phyloP scores from a whole-genome alignment of 2,797 vertebrate species.

The Sciaenops ocellatus region DNA sequence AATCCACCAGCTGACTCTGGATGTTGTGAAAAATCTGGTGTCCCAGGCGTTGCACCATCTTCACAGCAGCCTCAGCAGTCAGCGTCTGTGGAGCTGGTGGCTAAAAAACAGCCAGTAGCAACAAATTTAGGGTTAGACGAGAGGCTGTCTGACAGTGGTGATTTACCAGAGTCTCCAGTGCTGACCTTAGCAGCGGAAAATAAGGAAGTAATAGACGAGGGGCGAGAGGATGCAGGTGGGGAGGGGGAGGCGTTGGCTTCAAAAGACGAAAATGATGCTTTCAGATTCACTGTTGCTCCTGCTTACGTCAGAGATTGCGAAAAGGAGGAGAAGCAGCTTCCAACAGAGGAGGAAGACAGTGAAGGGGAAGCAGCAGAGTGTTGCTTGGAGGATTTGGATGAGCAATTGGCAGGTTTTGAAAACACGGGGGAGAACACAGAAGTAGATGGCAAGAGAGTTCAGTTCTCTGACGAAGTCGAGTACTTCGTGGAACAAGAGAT shows the following conservation, averaged over 20 bases:
- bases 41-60: not conserved
- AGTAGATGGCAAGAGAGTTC: slow-evolving; percentile 51
- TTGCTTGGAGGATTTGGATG: not conserved
- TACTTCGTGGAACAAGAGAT: slow-evolving; percentile 44
- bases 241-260: slow-evolving; percentile 8
- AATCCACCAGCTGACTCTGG: not conserved
- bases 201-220: slow-evolving; percentile 17
- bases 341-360: not conserved
- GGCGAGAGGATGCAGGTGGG: slow-evolving; percentile 8
- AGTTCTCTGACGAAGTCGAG: slow-evolving; percentile 57
- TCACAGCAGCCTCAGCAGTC: not conserved
- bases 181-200: slow-evolving; percentile 50
- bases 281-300: slow-evolving; percentile 47
- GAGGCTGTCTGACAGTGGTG: slow-evolving; percentile 54
- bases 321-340: not conserved
- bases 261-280: slow-evolving; percentile 18
- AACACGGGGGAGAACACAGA: slow-evolving; percentile 4
- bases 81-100: slow-evolving; percentile 6
- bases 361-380: not conserved
- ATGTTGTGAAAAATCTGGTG: not conserved
- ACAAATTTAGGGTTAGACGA: slow-evolving; percentile 17
- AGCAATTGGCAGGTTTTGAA: slow-evolving; percentile 7
- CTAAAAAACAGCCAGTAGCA: slow-evolving; percentile 28
- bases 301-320: not conserved
- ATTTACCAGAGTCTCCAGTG: slow-evolving; percentile 27